phyloP scores from a whole-genome alignment of 2,797 vertebrate species.

The Hipposideros larvatus region DNA sequence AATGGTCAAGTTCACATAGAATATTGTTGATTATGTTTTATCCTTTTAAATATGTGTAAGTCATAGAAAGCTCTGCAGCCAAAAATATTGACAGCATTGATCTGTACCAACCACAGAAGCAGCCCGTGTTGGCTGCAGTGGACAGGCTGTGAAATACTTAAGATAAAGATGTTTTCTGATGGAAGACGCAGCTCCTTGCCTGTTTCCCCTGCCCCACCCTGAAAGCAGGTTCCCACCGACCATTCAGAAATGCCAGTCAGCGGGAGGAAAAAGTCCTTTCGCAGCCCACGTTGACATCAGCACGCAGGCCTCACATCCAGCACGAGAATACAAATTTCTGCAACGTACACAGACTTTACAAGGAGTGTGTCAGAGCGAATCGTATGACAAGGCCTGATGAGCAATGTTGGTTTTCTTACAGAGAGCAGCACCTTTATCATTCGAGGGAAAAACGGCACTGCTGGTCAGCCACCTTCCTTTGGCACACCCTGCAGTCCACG shows the following conservation, averaged over 20 bases:
- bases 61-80: constrained; percentile 84
- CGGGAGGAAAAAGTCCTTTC: constrained; percentile 68
- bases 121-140: constrained; percentile 75
- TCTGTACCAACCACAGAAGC: constrained; percentile 84
- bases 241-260: constrained; percentile 44
- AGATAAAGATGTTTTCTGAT: constrained; percentile 85
- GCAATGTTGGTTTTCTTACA: constrained; percentile 26
- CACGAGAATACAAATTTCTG: not conserved
- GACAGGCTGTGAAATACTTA: constrained; percentile 76
- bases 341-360: constrained; percentile 35
- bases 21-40: constrained; percentile 83
- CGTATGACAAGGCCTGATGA: constrained; percentile 5
- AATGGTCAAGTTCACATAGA: constrained; percentile 80
- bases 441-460: not conserved
- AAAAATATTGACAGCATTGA: constrained; percentile 87
- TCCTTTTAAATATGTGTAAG: constrained; percentile 87
- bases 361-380: constrained; percentile 48
- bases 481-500: fast-evolving
- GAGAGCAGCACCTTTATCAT: constrained; percentile 43
- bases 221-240: constrained; percentile 68
- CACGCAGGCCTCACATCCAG: constrained; percentile 21
- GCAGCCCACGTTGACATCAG: constrained; percentile 43
- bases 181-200: constrained; percentile 57
- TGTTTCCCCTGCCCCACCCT: not conserved
- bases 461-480: not conserved